Conservation (phyloP, 2,113 vertebrate genomes). For the Baryphthengus martii region DNA sequence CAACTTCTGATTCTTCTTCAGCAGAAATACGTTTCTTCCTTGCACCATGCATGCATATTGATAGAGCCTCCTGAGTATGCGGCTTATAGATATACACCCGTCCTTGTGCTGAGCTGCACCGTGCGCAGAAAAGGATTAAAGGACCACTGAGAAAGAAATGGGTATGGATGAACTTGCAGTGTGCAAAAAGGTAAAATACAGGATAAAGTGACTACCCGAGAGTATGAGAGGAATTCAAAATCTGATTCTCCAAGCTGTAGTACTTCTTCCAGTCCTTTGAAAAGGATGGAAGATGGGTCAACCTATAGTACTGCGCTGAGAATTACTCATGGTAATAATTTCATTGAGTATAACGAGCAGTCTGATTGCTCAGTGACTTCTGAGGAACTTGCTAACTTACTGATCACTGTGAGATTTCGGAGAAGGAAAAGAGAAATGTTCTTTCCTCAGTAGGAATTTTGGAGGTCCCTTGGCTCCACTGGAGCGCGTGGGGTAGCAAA, state of each 20-base stretch:
- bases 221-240: not conserved
- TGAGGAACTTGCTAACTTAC: not conserved
- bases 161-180: not conserved
- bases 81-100: not conserved
- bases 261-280: not conserved
- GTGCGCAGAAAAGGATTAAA: not conserved
- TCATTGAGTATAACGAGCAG: not conserved
- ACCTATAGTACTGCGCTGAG: not conserved
- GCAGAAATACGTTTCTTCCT: slow-evolving; percentile 23
- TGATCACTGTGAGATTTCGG: not conserved
- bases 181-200: not conserved
- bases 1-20: slow-evolving; percentile 20
- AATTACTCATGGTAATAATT: not conserved
- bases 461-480: not conserved
- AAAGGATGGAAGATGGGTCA: not conserved
- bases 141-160: not conserved
- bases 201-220: not conserved
- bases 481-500: fast-evolving
- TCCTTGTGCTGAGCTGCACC: slow-evolving; percentile 9
- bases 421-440: not conserved
- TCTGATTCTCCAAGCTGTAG: slow-evolving; percentile 2
- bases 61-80: not conserved
- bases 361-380: not conserved
- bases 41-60: not conserved
- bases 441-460: not conserved